phyloP scores from a whole-genome alignment of 2,113 vertebrate species.

The Morone chrysops region DNA sequence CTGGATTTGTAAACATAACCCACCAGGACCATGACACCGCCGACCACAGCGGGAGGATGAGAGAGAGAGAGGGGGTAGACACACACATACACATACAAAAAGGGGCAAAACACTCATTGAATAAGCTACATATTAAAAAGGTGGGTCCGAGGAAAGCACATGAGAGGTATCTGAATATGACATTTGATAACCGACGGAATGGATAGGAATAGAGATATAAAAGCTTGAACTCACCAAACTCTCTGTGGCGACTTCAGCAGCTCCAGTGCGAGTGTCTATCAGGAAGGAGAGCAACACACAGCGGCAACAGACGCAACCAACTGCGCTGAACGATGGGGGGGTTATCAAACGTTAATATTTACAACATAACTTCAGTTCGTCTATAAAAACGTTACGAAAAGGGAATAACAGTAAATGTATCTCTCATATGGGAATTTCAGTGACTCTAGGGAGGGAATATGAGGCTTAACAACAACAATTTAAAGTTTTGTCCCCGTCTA shows the following conservation, averaged over 20 bases:
- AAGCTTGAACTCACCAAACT: conserved; percentile 49
- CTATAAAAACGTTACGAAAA: fast-evolving
- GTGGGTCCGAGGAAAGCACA: fast-evolving
- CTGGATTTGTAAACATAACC: conserved; percentile 75
- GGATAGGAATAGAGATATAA: not conserved
- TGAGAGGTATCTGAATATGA: not conserved
- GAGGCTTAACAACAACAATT: not conserved
- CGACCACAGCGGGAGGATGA: conserved; percentile 51
- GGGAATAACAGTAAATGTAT: fast-evolving
- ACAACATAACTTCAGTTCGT: fast-evolving
- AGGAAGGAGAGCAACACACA: conserved; percentile 78
- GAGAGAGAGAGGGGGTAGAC: not conserved
- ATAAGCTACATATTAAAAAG: not conserved
- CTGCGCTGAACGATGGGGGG: not conserved
- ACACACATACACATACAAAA: conserved; percentile 9
- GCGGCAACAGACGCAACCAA: conserved; percentile 82
- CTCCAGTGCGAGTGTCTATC: conserved; percentile 67
- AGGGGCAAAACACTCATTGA: conserved; percentile 28
- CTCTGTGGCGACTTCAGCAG: conserved; percentile 30
- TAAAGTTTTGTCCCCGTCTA: not conserved
- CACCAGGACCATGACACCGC: conserved; percentile 54
- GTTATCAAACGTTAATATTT: not conserved
- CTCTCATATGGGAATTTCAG: fast-evolving
- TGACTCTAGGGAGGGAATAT: fast-evolving
- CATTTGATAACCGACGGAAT: not conserved